Conservation (phyloP, 2,797 vertebrate genomes). For the Rhinatrema bivittatum region DNA sequence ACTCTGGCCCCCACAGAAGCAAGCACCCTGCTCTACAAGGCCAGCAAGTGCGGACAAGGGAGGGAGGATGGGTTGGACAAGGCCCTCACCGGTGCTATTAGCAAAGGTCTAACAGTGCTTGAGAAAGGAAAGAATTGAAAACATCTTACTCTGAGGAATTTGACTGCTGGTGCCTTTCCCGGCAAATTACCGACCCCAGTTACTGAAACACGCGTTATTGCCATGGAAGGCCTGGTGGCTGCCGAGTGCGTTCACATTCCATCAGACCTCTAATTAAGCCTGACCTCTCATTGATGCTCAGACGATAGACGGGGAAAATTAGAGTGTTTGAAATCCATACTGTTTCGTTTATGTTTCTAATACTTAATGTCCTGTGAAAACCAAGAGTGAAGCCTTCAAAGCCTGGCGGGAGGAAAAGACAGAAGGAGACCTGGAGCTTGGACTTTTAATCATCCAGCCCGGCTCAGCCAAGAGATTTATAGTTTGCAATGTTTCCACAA, state of each 20-base stretch:
- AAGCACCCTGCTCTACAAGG: neutral
- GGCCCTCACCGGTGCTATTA: slow-evolving; percentile 14
- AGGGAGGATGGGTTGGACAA: neutral
- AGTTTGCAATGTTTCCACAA: too few species aligned
- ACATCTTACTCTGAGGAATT: slow-evolving; percentile 35
- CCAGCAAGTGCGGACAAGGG: slow-evolving; percentile 19
- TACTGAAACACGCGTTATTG: slow-evolving; percentile 18
- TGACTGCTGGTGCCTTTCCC: slow-evolving; percentile 31
- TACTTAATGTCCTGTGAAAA: slow-evolving; percentile 23
- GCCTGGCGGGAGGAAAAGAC: slow-evolving; percentile 24
- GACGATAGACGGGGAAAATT: neutral
- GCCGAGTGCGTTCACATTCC: slow-evolving; percentile 14
- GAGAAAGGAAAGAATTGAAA: slow-evolving; percentile 44
- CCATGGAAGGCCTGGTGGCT: slow-evolving; percentile 10
- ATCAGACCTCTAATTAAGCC: slow-evolving; percentile 5
- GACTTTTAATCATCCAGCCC: slow-evolving; percentile 21
- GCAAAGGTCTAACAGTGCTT: slow-evolving; percentile 25
- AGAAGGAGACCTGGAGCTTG: slow-evolving; percentile 12
- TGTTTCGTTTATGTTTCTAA: slow-evolving; percentile 12
- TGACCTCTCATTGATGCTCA: slow-evolving; percentile 10
- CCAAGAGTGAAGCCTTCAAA: slow-evolving; percentile 22
- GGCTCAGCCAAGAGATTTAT: slow-evolving; percentile 14
- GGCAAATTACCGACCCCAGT: slow-evolving; percentile 30
- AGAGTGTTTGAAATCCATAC: neutral
- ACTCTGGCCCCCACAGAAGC: neutral